Conservation (phyloP, 2,797 vertebrate species). For the Pelobates cultripes region DNA sequence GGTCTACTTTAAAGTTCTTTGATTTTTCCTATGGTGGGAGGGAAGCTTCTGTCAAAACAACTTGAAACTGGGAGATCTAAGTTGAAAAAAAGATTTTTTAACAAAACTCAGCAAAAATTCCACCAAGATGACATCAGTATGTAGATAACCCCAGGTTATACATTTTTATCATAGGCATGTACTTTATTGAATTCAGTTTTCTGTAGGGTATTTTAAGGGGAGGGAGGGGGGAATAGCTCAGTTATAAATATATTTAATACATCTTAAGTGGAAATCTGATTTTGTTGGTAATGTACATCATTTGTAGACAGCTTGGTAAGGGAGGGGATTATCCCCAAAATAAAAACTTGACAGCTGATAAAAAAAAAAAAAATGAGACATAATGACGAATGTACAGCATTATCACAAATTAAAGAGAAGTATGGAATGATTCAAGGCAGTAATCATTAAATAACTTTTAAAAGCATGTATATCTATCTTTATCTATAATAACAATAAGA, state of each 20-base stretch:
- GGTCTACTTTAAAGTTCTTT: background rate
- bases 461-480: too few relatives aligned
- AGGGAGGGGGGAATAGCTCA: too few relatives aligned
- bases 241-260: background rate
- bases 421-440: too few relatives aligned
- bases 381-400: too few relatives aligned
- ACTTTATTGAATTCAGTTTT: background rate
- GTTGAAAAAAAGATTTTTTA: background rate
- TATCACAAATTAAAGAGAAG: too few relatives aligned
- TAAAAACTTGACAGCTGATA: background rate
- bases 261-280: background rate
- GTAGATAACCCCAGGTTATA: slow-evolving; percentile 36
- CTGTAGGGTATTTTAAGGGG: background rate
- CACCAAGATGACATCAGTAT: slow-evolving; percentile 30
- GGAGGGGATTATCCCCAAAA: background rate
- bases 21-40: slow-evolving; percentile 8
- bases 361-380: background rate
- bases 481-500: too few relatives aligned
- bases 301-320: background rate
- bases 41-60: slow-evolving; percentile 4
- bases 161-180: slow-evolving; percentile 27
- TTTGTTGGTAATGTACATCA: background rate
- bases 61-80: slow-evolving; percentile 6
- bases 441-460: too few relatives aligned
- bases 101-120: slow-evolving; percentile 23